Percentiles rank a stretch among this genome's conserved stretches.
Evolutionary conservation across 2,113 vertebrate species (phyloP).

Genomic region (Toxostoma redivivum): DNA sequence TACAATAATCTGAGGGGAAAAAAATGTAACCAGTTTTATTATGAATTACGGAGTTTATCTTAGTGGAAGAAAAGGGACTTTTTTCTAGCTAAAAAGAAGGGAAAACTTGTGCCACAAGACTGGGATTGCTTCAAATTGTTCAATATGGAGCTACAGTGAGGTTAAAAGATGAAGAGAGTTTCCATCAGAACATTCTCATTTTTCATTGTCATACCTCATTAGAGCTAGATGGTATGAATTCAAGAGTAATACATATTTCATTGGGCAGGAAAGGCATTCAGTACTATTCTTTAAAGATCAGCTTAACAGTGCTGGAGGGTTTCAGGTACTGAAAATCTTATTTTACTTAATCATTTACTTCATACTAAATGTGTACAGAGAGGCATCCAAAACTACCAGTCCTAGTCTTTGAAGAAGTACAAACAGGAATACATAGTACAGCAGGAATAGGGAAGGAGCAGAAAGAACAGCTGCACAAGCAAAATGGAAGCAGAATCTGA

Average conservation of each 20-base stretch:
- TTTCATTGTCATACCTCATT: constrained; percentile 6
- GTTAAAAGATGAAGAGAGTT: neutral
- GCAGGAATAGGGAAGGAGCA: neutral
- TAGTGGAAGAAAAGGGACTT: neutral
- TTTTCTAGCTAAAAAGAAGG: neutral
- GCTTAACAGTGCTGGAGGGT: neutral
- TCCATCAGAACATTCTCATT: neutral
- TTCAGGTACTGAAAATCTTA: neutral
- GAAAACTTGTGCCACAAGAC: neutral
- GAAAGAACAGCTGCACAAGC: neutral
- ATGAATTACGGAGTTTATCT: neutral
- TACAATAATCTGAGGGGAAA: neutral
- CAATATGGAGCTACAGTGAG: neutral
- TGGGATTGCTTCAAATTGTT: neutral
- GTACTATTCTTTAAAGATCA: neutral
- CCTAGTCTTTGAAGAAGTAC: neutral
- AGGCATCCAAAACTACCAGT: neutral
- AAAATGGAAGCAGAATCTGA: neutral
- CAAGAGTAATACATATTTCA: neutral
- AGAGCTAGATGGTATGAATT: neutral
- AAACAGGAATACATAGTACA: neutral
- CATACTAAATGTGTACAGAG: neutral
- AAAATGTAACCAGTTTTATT: neutral
- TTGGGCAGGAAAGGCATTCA: neutral
- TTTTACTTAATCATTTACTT: neutral